Base-by-base conservation (phyloP, 2,113 vertebrate genomes). In the Phalacrocorax pelagicus region DNA sequence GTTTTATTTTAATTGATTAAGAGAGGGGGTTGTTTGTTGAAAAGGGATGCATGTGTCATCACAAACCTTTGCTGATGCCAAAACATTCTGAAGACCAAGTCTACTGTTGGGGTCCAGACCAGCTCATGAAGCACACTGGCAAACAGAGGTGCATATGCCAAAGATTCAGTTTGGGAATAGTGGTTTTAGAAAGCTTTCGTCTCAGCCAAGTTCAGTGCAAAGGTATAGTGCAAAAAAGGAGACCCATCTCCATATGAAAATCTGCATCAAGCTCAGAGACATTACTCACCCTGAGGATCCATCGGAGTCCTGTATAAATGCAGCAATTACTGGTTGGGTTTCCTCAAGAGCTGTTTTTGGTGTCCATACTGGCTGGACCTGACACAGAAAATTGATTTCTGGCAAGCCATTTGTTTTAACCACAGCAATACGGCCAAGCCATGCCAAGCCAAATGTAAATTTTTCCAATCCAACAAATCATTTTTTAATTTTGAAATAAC, bases 371-470 rank as follows among this genome's bases (percentile, higher is more conserved):
- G 86, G 86, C 86, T 93, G 71, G 79, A 61, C 27, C 22, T 73
- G 55, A 77, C n/a, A 51, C 18, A 93, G 94, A 88, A 94, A 96
- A 96, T 82, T 65, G 85, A 86, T 66, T 95, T 88, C 73, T 97
- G 96, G 92, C 95, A 94, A 94, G 86, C 23, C 63, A 42, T 49
- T 88, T 94, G 19, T 86, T 94, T 88, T 70, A 94, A 83, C 67
- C 86, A 86, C 94, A 88, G 38, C 27, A 92, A 70, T 58, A 77
- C 9, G 3, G 12, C 15, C 58, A 88, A 73, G 59, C 54, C 69
- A 89, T 95, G 66, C 46, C 58, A 89, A 96, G 66, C 46, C 58
- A 97, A 94, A 97, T 54, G 88, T 94, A 95, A 97, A 88, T 95
- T 94, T 96, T 97, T 96, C 94, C 92, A 77, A 73, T 46, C 46